phyloP scores from a whole-genome alignment of 1,140 invertebrate genomes.

The Lordiphosa collinella region DNA sequence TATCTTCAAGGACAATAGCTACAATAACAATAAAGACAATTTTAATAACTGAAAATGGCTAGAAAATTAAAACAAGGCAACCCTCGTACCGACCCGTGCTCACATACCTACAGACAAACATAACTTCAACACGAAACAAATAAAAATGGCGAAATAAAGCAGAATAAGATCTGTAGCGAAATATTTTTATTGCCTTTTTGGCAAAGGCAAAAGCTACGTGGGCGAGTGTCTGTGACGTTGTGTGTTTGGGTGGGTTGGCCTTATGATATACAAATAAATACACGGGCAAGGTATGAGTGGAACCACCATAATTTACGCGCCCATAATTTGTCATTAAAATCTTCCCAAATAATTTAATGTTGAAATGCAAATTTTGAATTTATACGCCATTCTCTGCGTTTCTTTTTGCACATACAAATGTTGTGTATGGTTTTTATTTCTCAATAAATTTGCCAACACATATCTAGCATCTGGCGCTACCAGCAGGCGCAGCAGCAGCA shows the following conservation, averaged over 20 bases:
- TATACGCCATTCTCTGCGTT: constrained; percentile 45
- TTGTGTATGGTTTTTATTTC: constrained; percentile 5
- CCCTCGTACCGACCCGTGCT: background rate
- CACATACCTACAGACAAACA: constrained; percentile 19
- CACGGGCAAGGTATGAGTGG: constrained; percentile 12
- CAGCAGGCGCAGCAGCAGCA: background rate
- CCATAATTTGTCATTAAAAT: constrained; percentile 79
- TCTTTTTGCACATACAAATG: background rate
- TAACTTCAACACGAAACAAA: constrained; percentile 62
- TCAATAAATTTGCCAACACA: constrained; percentile 55
- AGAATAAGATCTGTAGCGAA: constrained; percentile 77
- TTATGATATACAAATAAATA: constrained; percentile 59
- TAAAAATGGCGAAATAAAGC: constrained; percentile 77
- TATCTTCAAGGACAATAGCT: no score
- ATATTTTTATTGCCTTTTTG: constrained; percentile 78
- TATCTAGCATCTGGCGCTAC: constrained; percentile 12
- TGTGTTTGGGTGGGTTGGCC: constrained; percentile 21
- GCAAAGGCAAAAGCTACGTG: constrained; percentile 43
- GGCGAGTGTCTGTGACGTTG: constrained; percentile 13
- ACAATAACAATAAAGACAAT: no score
- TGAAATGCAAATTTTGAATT: constrained; percentile 74
- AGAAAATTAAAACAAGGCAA: background rate
- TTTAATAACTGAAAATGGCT: no score
- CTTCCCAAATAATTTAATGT: constrained; percentile 76
- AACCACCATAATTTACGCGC: constrained; percentile 70